Evolutionary conservation across 53 echinoderm and acorn worm species (phyloP).

Genomic region (Zoroaster sp.): DNA sequence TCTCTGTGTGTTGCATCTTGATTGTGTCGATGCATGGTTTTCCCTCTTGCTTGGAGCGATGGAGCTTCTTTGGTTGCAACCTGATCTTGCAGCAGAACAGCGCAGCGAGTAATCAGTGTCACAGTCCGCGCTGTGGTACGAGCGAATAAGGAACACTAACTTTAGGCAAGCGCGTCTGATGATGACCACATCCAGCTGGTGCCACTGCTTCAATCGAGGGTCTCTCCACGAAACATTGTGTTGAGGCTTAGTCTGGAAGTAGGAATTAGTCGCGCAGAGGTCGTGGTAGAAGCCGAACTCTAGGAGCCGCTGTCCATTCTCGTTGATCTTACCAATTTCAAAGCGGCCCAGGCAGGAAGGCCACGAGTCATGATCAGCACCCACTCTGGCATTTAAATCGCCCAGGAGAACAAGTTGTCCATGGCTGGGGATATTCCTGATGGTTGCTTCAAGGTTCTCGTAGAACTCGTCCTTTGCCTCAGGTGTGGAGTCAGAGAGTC

Average conservation of each 20-base stretch:
- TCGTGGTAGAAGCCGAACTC: conserved; percentile 42
- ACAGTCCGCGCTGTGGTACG: conserved; percentile 35
- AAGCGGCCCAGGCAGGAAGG: conserved; percentile 40
- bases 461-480: conserved; percentile 2
- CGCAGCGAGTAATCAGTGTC: conserved; percentile 38
- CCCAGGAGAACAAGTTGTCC: neutral
- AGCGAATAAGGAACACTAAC: neutral
- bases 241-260: neutral
- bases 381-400: conserved; percentile 36
- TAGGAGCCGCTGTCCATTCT: conserved; percentile 37
- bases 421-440: neutral
- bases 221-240: conserved; percentile 50
- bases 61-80: neutral
- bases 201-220: conserved; percentile 27
- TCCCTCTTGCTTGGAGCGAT: neutral
- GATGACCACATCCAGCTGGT: conserved; percentile 49
- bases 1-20: conserved; percentile 4
- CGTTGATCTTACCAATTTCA: conserved; percentile 43
- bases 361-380: conserved; percentile 8
- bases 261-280: conserved; percentile 62
- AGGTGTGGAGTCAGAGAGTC: neutral
- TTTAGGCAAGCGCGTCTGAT: conserved; percentile 13
- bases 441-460: neutral
- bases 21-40: neutral
- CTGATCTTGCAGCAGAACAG: too few relatives aligned